Conservation (phyloP, 1,140 invertebrate species). For the Matsumurasca onukii region DNA sequence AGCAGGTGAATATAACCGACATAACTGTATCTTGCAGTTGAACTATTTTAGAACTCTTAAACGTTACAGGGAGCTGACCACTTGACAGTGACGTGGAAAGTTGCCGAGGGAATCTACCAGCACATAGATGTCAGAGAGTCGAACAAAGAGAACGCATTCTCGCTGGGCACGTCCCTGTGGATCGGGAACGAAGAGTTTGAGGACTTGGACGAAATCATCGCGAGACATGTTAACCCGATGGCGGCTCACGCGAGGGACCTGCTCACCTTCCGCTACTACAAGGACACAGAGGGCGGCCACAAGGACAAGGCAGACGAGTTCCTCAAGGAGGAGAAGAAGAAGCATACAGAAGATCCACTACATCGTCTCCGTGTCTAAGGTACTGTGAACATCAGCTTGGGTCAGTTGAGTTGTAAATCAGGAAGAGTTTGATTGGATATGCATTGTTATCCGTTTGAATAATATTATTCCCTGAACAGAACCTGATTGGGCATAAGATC, state of each 20-base stretch:
- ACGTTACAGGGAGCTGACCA: constrained; percentile 85
- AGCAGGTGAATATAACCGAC: too few species aligned
- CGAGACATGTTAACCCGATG: constrained; percentile 95
- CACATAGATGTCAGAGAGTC: constrained; percentile 96
- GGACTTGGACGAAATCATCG: constrained; percentile 99
- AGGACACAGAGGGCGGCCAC: constrained; percentile 65
- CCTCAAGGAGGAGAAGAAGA: constrained; percentile 82
- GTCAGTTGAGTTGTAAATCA: too few species aligned
- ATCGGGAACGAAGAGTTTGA: constrained; percentile 93
- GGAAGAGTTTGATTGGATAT: too few species aligned
- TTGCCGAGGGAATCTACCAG: constrained; percentile 90
- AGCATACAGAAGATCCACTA: constrained; percentile 90
- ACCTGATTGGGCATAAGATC: too few species aligned
- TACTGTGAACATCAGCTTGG: too few species aligned
- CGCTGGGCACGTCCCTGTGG: constrained; percentile 84
- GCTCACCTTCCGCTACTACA: constrained; percentile 89
- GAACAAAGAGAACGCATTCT: constrained; percentile 96
- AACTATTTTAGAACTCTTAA: too few species aligned
- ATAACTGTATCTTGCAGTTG: too few species aligned
- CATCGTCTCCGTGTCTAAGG: constrained; percentile 79
- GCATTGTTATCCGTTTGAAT: too few species aligned
- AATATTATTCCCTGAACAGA: too few species aligned
- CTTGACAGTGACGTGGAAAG: constrained; percentile 98
- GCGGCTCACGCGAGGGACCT: constrained; percentile 89
- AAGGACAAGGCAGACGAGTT: constrained; percentile 86